Evolutionary conservation across 2,113 vertebrate genomes (phyloP), one percentile per base, ranked within the genome.

Genomic region (Dasypus novemcinctus): DNA sequence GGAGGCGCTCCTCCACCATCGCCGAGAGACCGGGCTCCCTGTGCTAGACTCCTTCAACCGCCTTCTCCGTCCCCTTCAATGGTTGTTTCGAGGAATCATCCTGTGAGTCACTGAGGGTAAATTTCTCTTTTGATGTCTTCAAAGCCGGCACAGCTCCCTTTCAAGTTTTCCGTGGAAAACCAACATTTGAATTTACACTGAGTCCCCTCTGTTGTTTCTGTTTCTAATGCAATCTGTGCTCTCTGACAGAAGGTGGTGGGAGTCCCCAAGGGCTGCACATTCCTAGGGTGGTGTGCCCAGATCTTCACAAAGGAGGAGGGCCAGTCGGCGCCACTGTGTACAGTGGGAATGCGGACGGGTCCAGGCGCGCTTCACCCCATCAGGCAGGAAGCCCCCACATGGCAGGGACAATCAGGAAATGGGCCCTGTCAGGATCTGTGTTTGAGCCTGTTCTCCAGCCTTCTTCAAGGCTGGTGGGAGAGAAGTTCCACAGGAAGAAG

Each of bases 1-100:
- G n/a, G n/a, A n/a, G n/a, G n/a, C n/a, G n/a, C n/a, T n/a, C n/a
- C n/a, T n/a, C n/a, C n/a, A n/a, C n/a, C n/a, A 96, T 18, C 93
- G 72, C 25, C 61, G 92, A 89, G 94, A 90, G 96, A 80, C 38
- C 4, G 33, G 91, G 86, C 95, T 93, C 89, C 81, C 69, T 89
- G 52, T 84, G 87, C 4, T 0, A 11, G 46, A 49, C 46, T 49
- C 46, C 46, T 49, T 49, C 46, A 49, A 49, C 46, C 8, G 46
- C 46, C 46, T 9, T 49, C 46, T 49, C 46, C 1, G 46, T 49
- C 46, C 46, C 46, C 46, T 49, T 49, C 5, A 49, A 49, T 49
- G 5, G 8, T 49, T 9, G 5, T 49, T 49, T 49, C 46, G 11
- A 49, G 46, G 5, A 49, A 7, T 5, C 46, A 9, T 49, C 46